Percentiles rank a stretch among this genome's conserved stretches.
phyloP scores from a whole-genome alignment of 2,888 invertebrate genomes.

The Diadegma fenestrale region DNA sequence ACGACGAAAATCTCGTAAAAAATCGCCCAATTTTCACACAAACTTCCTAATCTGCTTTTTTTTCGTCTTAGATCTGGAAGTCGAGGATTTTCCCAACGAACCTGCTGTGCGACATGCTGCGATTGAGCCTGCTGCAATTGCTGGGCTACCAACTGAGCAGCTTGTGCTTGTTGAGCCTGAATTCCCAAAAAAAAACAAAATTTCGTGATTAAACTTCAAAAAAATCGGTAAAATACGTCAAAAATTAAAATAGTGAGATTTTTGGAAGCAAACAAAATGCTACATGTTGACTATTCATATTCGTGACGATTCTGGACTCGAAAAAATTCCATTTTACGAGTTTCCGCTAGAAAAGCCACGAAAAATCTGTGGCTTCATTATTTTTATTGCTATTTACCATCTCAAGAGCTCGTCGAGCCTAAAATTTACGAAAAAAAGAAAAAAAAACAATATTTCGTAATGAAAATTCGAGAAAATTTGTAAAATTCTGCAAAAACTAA shows the following conservation, averaged over 20 bases:
- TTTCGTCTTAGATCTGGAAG: not conserved
- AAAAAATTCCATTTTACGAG: not conserved
- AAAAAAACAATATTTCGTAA: no score
- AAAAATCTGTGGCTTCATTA: not conserved
- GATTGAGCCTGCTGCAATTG: constrained; percentile 83
- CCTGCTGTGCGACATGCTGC: constrained; percentile 83
- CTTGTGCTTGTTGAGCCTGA: constrained; percentile 80
- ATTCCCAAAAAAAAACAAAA: constrained; percentile 41
- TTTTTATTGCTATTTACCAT: not conserved
- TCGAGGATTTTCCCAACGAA: constrained; percentile 59
- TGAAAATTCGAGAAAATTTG: no score
- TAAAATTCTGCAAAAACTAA: not conserved
- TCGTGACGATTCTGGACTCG: not conserved
- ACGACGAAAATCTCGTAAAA: not conserved
- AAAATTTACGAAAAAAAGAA: no score
- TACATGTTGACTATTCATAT: not conserved
- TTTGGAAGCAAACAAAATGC: not conserved
- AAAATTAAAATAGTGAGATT: not conserved
- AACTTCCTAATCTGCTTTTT: not conserved
- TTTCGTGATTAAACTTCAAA: not conserved
- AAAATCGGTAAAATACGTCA: not conserved
- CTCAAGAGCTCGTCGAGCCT: no score
- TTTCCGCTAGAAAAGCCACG: not conserved
- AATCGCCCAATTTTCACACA: not conserved
- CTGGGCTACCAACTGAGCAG: constrained; percentile 81